These are phyloP conservation scores for Stenoptilia bipunctidactyla DNA, from an alignment of 2,888 invertebrate genomes.

Conservation along the genomic window DNA sequence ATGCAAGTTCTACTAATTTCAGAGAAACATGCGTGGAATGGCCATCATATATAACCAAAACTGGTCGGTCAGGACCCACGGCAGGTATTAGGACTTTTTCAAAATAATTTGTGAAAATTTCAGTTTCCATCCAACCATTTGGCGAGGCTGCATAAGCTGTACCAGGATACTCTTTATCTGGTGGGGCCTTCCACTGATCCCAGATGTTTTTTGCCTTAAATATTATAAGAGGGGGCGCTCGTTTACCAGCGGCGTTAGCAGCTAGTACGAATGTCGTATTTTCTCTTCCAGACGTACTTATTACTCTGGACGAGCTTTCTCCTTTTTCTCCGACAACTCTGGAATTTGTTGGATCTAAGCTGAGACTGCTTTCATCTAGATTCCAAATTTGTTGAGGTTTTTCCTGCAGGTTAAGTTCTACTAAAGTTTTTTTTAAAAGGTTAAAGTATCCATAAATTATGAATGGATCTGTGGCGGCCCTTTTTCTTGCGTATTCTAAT, in stretches of 20 bases:
- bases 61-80: constrained; percentile 12
- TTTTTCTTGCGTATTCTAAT: constrained; percentile 16
- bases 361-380: constrained; percentile 6
- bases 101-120: constrained; percentile 12
- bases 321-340: constrained; percentile 6
- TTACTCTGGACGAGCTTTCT: constrained; percentile 5
- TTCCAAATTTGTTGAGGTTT: constrained; percentile 5
- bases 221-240: background rate
- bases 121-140: constrained; percentile 16
- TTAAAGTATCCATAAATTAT: constrained; percentile 15
- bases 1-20: constrained; percentile 14
- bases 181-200: constrained; percentile 12
- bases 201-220: constrained; percentile 2
- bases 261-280: background rate
- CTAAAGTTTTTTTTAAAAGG: too few relatives aligned
- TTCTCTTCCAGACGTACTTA: constrained; percentile 1
- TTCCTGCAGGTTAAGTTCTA: too few relatives aligned
- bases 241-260: background rate
- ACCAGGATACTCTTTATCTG: constrained; percentile 4
- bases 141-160: constrained; percentile 8
- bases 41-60: constrained; percentile 20
- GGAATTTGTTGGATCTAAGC: constrained; percentile 6
- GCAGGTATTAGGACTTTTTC: constrained; percentile 14
- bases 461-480: constrained; percentile 14
- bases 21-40: constrained; percentile 17